These are phyloP conservation scores for Spondyliosoma cantharus DNA, from an alignment of 2,797 vertebrate genomes.

Conservation along the genomic window DNA sequence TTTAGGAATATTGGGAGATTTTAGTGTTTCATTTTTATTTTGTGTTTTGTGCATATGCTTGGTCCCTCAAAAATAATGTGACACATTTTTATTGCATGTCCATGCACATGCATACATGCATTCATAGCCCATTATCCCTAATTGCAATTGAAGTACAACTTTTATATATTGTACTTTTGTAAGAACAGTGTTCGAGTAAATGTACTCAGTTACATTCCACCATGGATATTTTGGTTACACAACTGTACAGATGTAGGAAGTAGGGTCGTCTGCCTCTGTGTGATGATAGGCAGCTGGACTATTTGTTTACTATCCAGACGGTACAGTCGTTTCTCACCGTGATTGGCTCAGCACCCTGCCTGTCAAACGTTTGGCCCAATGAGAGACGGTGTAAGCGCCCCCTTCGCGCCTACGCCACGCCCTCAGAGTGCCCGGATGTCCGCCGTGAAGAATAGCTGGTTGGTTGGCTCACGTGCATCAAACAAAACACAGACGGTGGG, in stretches of 20 bases:
- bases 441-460: conserved; percentile 47
- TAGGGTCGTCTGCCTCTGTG: not conserved
- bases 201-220: not conserved
- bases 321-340: not conserved
- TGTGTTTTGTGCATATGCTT: too few species aligned
- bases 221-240: conserved; percentile 19
- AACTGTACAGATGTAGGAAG: conserved; percentile 25
- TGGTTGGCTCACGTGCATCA: conserved; percentile 69
- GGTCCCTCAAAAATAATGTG: too few species aligned
- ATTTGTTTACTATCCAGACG: conserved; percentile 75
- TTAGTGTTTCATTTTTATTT: too few species aligned
- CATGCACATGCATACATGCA: too few species aligned
- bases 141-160: not conserved
- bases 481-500: conserved; percentile 74
- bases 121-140: too few species aligned
- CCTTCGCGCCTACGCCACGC: fast-evolving
- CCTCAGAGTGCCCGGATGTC: conserved; percentile 59
- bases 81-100: too few species aligned
- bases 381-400: not conserved
- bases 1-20: too few species aligned
- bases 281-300: conserved; percentile 25
- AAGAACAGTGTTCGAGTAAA: not conserved
- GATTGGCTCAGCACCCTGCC: conserved; percentile 46
- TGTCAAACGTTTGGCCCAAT: conserved; percentile 55
- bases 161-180: not conserved